phyloP scores from a whole-genome alignment of 2,113 vertebrate species.

The Myotis davidii region DNA sequence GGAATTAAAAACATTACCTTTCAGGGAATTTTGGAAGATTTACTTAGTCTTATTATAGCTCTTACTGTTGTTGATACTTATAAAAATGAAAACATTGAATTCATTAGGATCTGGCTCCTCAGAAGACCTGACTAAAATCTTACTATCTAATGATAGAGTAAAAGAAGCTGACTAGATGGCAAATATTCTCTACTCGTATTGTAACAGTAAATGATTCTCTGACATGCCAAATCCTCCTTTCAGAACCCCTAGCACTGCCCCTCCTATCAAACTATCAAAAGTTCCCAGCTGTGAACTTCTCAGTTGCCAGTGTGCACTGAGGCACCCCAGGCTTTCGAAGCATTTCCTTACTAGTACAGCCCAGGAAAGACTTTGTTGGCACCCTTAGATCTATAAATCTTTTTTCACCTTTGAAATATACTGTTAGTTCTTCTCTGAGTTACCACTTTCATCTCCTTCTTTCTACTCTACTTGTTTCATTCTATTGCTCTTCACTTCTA shows the following conservation, averaged over 20 bases:
- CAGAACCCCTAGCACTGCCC: not conserved
- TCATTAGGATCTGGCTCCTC: not conserved
- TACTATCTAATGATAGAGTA: not conserved
- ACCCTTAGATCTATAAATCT: slow-evolving; percentile 27
- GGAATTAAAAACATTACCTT: not conserved
- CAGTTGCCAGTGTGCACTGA: not conserved
- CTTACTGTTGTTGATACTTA: not conserved
- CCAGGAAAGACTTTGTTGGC: slow-evolving; percentile 38
- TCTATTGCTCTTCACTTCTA: not conserved
- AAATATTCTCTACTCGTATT: not conserved
- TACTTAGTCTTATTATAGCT: not conserved
- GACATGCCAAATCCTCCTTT: not conserved
- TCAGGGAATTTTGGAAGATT: not conserved
- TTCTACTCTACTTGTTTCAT: slow-evolving; percentile 39
- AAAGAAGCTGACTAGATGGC: not conserved
- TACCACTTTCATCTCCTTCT: slow-evolving; percentile 42
- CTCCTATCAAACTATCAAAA: not conserved
- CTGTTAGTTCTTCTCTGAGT: slow-evolving; percentile 28
- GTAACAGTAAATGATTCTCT: not conserved
- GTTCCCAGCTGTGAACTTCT: not conserved
- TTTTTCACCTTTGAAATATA: slow-evolving; percentile 45
- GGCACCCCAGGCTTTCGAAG: not conserved
- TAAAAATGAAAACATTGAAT: not conserved
- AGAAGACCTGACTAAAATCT: not conserved
- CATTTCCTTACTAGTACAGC: not conserved